Percentiles rank a stretch among this genome's conserved stretches.
Conservation (phyloP, 2,113 vertebrate species). For the Cacatua alba region DNA sequence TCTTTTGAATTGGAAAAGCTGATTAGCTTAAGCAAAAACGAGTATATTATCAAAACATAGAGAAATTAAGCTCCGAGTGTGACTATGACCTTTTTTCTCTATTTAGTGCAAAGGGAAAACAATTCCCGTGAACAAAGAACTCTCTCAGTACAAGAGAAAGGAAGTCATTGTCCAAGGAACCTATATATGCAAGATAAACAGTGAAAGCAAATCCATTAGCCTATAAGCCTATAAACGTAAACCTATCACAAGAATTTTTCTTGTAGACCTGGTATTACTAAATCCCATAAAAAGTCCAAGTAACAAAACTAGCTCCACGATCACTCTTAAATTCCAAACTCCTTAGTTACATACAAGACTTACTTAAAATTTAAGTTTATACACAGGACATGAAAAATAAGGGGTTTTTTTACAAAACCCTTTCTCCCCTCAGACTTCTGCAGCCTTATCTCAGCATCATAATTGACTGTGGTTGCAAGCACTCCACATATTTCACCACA, state of each 20-base stretch:
- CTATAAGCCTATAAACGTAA: not conserved
- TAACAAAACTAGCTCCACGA: not conserved
- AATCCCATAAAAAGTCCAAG: not conserved
- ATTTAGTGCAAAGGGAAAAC: not conserved
- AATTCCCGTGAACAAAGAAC: not conserved
- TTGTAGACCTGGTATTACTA: not conserved
- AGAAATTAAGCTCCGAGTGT: not conserved
- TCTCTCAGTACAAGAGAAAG: not conserved
- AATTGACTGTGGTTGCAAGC: not conserved
- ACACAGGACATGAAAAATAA: not conserved
- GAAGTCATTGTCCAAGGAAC: not conserved
- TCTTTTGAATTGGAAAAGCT: not conserved
- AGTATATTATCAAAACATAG: not conserved
- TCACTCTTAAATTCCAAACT: not conserved
- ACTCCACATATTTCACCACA: not conserved
- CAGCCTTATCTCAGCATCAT: not conserved
- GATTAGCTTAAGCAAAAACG: not conserved
- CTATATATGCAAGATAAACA: not conserved
- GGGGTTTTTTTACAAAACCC: not conserved
- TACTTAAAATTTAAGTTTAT: not conserved
- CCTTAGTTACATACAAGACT: not conserved
- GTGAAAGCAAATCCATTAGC: not conserved
- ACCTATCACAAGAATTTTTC: not conserved
- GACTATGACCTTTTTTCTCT: not conserved
- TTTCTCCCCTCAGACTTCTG: not conserved